phyloP scores from a whole-genome alignment of 2,888 invertebrate species.

The Pharmacophagus antenor region DNA sequence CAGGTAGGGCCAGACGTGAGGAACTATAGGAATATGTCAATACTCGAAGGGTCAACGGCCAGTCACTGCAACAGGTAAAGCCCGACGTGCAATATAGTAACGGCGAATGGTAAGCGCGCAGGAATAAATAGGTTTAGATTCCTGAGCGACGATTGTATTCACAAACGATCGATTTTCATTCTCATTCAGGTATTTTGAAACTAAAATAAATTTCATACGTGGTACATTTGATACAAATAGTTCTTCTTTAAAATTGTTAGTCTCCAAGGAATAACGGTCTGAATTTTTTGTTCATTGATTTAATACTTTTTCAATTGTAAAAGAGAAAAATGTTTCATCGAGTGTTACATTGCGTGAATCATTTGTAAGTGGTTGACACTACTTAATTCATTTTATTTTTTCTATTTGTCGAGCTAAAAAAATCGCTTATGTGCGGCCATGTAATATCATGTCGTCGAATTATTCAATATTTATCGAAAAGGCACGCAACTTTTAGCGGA shows the following conservation, averaged over 20 bases:
- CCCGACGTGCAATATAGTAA: conserved; percentile 63
- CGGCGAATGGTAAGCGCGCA: conserved; percentile 42
- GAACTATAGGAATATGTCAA: conserved; percentile 80
- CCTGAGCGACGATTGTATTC: conserved; percentile 17
- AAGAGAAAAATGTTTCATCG: no score
- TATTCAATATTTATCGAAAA: conserved; percentile 68
- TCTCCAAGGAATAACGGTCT: background rate
- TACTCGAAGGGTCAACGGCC: conserved; percentile 79
- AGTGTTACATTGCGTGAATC: no score
- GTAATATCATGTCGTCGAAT: conserved; percentile 48
- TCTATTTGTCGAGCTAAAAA: conserved; percentile 4
- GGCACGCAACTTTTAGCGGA: conserved; percentile 59
- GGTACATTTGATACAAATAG: background rate
- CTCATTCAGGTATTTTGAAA: background rate
- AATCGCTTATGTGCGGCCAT: conserved; percentile 10
- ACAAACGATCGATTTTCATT: background rate
- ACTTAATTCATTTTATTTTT: background rate
- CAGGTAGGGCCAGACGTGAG: conserved; percentile 70
- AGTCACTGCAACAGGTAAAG: conserved; percentile 65
- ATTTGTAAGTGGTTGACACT: no score
- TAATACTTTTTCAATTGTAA: no score
- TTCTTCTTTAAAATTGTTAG: no score
- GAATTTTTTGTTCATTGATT: no score
- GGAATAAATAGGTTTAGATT: conserved; percentile 30
- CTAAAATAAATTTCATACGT: background rate